Evolutionary conservation across 1,140 invertebrate genomes (phyloP).

Genomic region (Hylaeus volcanicus): DNA sequence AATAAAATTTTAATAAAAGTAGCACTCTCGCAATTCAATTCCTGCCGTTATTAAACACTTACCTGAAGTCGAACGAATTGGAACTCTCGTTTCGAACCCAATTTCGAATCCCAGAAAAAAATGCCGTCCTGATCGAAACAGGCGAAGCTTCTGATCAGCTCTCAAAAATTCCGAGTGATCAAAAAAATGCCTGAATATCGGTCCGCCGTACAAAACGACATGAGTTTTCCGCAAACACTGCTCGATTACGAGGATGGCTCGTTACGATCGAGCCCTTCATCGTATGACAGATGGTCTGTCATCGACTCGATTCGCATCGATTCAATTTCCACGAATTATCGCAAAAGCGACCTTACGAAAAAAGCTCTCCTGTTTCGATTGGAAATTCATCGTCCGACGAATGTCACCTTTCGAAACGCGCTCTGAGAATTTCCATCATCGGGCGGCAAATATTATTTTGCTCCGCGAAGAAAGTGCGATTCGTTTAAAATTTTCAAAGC

Average conservation of each 20-base stretch:
- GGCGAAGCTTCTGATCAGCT: too few relatives aligned
- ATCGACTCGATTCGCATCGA: background rate
- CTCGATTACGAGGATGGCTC: conserved; percentile 1
- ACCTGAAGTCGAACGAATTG: too few relatives aligned
- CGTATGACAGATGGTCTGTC: background rate
- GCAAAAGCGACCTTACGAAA: too few relatives aligned
- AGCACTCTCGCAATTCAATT: too few relatives aligned
- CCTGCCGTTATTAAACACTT: too few relatives aligned
- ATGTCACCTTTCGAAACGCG: background rate
- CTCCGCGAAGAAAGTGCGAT: background rate
- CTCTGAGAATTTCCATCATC: background rate
- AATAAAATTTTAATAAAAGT: too few relatives aligned
- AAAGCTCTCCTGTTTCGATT: background rate
- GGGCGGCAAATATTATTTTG: background rate
- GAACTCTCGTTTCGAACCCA: too few relatives aligned
- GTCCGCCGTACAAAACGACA: background rate
- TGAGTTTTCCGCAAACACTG: conserved; percentile 8
- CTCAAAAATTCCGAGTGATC: too few relatives aligned
- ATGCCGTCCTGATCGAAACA: background rate
- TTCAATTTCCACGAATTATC: background rate
- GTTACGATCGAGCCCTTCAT: background rate
- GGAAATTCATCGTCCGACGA: background rate
- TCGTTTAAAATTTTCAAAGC: background rate
- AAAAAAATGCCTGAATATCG: background rate
- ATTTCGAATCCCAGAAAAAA: background rate